These are phyloP conservation scores for Ips typographus DNA, from an alignment of 1,140 invertebrate genomes.

Conservation along the genomic window DNA sequence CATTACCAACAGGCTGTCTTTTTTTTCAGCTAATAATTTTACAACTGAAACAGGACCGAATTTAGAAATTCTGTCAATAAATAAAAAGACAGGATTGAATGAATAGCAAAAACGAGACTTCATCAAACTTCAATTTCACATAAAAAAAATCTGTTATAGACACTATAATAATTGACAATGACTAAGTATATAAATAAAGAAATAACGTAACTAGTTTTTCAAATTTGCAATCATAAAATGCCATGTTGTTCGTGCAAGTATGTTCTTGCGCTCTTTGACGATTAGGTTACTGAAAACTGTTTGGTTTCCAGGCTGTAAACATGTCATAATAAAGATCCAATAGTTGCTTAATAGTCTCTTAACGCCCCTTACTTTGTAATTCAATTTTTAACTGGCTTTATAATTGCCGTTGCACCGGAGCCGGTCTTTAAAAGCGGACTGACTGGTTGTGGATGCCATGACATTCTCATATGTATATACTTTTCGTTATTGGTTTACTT, in stretches of 20 bases:
- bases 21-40: constrained; percentile 19
- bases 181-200: no score
- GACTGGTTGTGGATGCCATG: constrained; percentile 20
- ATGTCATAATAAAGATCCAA: constrained; percentile 38
- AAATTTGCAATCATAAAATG: no score
- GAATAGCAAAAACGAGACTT: no score
- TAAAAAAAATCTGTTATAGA: no score
- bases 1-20: constrained; percentile 20
- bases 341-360: constrained; percentile 36
- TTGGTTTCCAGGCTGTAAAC: constrained; percentile 30
- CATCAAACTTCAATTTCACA: no score
- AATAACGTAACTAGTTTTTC: no score
- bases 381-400: constrained; percentile 34
- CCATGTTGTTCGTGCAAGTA: no score
- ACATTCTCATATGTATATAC: constrained; percentile 12
- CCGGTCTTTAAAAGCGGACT: constrained; percentile 22
- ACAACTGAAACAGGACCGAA: constrained; percentile 8
- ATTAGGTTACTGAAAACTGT: constrained; percentile 14
- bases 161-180: no score
- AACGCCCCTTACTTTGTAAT: constrained; percentile 35
- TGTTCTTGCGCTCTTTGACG: no score
- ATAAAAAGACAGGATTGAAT: no score
- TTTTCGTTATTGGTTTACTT: constrained; percentile 15
- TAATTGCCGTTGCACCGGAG: constrained; percentile 24
- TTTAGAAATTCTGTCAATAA: neutral